Evolutionary conservation across 2,797 vertebrate genomes (phyloP), one percentile per base, ranked within the genome.

Genomic region (Hafferia zeledoni): DNA sequence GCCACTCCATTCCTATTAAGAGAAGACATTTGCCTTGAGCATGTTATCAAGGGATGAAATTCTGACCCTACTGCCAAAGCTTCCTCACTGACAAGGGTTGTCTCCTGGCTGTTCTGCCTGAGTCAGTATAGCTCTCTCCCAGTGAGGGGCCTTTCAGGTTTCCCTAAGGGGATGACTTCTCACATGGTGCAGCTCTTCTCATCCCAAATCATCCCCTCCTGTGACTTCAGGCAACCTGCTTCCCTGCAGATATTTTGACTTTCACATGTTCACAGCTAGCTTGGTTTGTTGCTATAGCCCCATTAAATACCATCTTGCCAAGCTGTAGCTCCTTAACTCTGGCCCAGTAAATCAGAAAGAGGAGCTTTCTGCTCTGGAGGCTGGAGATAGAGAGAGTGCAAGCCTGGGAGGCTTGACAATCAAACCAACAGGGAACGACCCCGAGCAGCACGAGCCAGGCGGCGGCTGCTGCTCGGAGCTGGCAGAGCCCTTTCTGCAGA

Each of bases 291-390:
- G 89, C 75, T 74, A 63, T 80, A 93, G 78, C 25, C 60, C 65
- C 83, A 68, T 85, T 93, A 93, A 90, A 89, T 75, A 77, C 43
- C 33, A 7, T 65, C 87, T 93, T 94, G 87, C 91, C 77, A 96
- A 95, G 86, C 82, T 87, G 56, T 74, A 95, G 61, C 86, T 94
- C 88, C 89, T 94, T 92, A 83, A 82, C 76, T 94, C 89, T 91
- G 74, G 95, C 80, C 89, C 85, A 71, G 49, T 74, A 93, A 90
- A 78, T 83, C 80, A 92, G 76, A 83, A 92, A 89, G 61, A 94
- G 85, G 30, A 85, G 52, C 44, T 81, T 93, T 91, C 90, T 95
- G 61, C 76, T 94, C 91, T 96, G 78, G 67, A 96, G 92, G 79
- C 67, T 86, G 67, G 50, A 94, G 94, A 96, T 85, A 95, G 47